Percentiles rank a stretch among this genome's conserved stretches.
Conservation (phyloP, 1,140 invertebrate species). For the Vollenhovia emeryi region DNA sequence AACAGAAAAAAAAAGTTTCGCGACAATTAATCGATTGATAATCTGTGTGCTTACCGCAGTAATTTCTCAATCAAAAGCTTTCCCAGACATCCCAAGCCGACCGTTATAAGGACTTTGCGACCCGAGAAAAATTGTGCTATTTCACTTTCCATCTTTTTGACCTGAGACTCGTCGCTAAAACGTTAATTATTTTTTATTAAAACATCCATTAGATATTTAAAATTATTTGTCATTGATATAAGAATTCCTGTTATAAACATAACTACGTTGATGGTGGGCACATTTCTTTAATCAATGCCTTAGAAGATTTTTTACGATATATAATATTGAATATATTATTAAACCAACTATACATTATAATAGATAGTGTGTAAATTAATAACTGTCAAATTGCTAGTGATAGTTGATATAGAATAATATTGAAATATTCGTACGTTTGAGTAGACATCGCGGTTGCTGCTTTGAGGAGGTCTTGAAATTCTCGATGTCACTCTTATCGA, state of each 20-base stretch:
- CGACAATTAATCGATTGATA: neutral
- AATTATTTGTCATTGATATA: neutral
- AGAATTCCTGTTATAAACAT: neutral
- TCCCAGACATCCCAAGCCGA: neutral
- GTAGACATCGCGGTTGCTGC: neutral
- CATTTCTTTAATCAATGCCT: neutral
- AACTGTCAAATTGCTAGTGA: neutral
- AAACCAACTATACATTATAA: neutral
- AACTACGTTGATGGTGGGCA: neutral
- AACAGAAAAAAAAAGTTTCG: neutral
- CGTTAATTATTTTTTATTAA: conserved; percentile 8
- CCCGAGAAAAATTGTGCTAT: conserved; percentile 30
- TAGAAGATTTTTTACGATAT: neutral
- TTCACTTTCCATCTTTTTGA: neutral
- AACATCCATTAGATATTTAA: neutral
- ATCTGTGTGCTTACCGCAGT: conserved; percentile 1
- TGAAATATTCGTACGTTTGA: neutral
- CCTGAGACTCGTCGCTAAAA: neutral
- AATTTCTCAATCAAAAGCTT: conserved; percentile 23
- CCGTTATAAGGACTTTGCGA: neutral
- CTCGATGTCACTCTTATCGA: neutral
- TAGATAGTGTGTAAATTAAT: too few relatives aligned
- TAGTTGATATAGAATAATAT: neutral
- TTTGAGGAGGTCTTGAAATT: neutral
- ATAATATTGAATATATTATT: neutral